A percentile compares a stretch with the other conserved stretches of the same genome.
phyloP scores from a whole-genome alignment of 2,797 vertebrate genomes.

The Typhlichthys eigenmanni region DNA sequence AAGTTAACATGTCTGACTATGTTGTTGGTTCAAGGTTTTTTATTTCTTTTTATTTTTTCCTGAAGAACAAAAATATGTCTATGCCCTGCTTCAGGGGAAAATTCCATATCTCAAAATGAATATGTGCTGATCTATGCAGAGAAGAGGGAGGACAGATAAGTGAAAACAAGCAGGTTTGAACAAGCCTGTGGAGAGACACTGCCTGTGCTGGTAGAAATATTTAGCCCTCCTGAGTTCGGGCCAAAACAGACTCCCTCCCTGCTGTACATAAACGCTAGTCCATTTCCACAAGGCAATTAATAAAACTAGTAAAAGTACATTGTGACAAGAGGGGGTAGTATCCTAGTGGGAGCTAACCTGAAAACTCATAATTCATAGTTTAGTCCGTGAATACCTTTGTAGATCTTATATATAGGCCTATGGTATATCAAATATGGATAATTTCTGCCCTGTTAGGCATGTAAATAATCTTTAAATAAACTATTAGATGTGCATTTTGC shows the following conservation, averaged over 20 bases:
- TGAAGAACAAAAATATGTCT: too few species aligned
- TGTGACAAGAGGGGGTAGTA: background rate
- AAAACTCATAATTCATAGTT: background rate
- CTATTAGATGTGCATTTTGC: too few species aligned
- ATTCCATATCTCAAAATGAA: background rate
- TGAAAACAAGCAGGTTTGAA: conserved; percentile 24
- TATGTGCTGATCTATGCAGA: background rate
- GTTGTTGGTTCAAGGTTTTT: background rate
- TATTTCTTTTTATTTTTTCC: too few species aligned
- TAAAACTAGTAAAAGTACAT: conserved; percentile 14
- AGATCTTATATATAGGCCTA: background rate
- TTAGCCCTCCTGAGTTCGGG: conserved; percentile 18
- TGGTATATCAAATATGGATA: background rate
- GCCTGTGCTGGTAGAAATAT: conserved; percentile 19
- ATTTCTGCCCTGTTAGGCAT: background rate
- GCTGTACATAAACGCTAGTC: conserved; percentile 6
- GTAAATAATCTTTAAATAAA: too few species aligned
- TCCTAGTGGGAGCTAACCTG: background rate
- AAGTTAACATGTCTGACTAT: background rate
- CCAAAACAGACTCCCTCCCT: conserved; percentile 16
- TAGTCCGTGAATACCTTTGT: background rate
- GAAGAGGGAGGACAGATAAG: conserved; percentile 24
- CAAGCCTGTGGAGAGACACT: conserved; percentile 19
- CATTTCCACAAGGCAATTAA: conserved; percentile 16
- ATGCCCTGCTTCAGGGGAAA: background rate